Evolutionary conservation across 2,888 invertebrate genomes (phyloP).

Genomic region (Drosophila histrio): DNA sequence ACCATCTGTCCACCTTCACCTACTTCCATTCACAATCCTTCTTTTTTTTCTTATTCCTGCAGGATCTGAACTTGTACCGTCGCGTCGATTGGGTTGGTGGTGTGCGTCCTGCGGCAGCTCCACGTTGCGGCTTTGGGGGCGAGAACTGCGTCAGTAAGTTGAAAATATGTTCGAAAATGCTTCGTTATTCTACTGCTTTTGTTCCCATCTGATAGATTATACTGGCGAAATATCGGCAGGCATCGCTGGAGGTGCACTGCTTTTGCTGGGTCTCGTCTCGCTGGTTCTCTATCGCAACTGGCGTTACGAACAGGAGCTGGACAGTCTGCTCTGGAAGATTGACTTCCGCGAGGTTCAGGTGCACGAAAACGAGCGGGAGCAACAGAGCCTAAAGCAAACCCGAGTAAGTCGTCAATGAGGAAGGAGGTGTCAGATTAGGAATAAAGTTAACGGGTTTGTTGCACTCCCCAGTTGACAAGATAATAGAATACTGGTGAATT

Average conservation of each 20-base stretch:
- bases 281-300: conserved; percentile 94
- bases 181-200: background rate
- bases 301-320: conserved; percentile 96
- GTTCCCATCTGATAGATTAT: conserved; percentile 86
- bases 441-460: background rate
- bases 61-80: conserved; percentile 91
- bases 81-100: conserved; percentile 90
- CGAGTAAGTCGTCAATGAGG: conserved; percentile 66
- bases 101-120: conserved; percentile 92
- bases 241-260: conserved; percentile 90
- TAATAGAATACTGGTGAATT: background rate
- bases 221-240: conserved; percentile 93
- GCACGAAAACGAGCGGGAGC: conserved; percentile 86
- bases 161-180: background rate
- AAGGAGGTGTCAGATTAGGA: background rate
- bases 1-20: background rate
- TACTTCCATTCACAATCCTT: background rate
- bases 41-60: conserved; percentile 40
- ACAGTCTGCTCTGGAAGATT: conserved; percentile 96
- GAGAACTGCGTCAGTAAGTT: conserved; percentile 95
- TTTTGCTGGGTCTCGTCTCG: conserved; percentile 89
- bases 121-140: conserved; percentile 94
- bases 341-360: conserved; percentile 95
- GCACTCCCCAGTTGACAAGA: too few species aligned
- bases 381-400: conserved; percentile 83